phyloP scores from a whole-genome alignment of 1,140 invertebrate genomes.

The Coenobita brevimanus region DNA sequence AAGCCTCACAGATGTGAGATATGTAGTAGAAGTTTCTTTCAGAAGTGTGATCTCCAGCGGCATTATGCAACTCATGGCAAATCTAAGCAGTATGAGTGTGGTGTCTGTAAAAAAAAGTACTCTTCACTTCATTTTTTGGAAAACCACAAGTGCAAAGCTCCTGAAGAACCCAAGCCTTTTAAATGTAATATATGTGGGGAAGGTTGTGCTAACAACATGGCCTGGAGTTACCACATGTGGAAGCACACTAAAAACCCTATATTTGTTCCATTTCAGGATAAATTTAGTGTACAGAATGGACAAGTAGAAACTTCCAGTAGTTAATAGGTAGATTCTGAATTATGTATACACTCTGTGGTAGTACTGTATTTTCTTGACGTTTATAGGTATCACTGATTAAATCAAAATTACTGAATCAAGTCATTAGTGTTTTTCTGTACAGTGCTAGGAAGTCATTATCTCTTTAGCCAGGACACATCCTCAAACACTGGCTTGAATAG shows the following conservation, averaged over 20 bases:
- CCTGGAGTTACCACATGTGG: constrained; percentile 70
- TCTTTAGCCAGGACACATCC: no score
- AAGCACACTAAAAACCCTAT: constrained; percentile 69
- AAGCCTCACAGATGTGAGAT: constrained; percentile 67
- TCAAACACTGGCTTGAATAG: no score
- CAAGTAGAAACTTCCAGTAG: constrained; percentile 14
- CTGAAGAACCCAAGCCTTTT: constrained; percentile 66
- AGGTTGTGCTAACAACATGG: constrained; percentile 67
- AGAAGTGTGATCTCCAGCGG: constrained; percentile 68
- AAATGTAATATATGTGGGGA: constrained; percentile 69
- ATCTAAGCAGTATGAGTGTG: constrained; percentile 63
- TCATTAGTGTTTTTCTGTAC: no score
- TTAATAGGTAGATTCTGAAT: no score
- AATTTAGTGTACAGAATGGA: constrained; percentile 40
- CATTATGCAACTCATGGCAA: constrained; percentile 66
- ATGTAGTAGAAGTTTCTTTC: constrained; percentile 66
- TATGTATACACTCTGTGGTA: no score
- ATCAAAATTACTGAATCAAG: no score
- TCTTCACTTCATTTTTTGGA: constrained; percentile 64
- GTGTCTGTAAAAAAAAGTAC: constrained; percentile 67
- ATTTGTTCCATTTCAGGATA: constrained; percentile 69
- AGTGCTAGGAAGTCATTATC: no score
- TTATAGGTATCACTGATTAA: no score
- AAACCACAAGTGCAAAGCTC: constrained; percentile 68
- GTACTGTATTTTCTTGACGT: no score